A percentile compares a stretch with the other conserved stretches of the same genome.
Conservation (phyloP, 2,888 invertebrate species). For the Nemotelus pantherinus region DNA sequence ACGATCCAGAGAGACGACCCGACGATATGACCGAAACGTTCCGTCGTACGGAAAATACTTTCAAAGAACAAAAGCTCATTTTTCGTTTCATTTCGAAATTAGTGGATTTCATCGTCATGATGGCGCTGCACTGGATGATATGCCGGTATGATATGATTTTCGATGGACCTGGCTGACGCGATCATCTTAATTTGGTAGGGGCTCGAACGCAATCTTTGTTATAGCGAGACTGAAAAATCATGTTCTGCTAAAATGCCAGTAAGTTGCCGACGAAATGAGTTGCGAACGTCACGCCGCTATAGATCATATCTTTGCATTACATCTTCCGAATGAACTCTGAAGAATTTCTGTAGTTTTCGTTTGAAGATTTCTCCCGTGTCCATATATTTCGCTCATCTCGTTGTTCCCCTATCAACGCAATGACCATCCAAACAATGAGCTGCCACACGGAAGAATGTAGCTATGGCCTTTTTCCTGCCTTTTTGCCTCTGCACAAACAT, state of each 20-base stretch:
- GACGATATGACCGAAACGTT: not conserved
- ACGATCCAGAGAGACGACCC: not conserved
- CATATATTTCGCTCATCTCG: not conserved
- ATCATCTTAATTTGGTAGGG: not conserved
- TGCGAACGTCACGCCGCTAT: not conserved
- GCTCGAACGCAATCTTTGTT: slow-evolving; percentile 15
- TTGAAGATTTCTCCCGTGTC: not conserved
- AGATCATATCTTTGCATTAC: slow-evolving; percentile 35
- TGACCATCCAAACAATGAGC: not conserved
- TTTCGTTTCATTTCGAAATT: slow-evolving; percentile 31
- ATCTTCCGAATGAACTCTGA: not conserved
- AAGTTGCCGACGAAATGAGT: not conserved
- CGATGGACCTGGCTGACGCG: no score
- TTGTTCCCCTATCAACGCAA: slow-evolving; percentile 23
- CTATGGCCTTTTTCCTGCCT: not conserved
- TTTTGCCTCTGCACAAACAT: slow-evolving; percentile 20
- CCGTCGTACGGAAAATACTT: not conserved
- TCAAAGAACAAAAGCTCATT: slow-evolving; percentile 36
- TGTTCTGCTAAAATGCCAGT: slow-evolving; percentile 37
- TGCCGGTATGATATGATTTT: no score
- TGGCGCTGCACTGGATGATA: not conserved
- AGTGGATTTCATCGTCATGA: slow-evolving; percentile 14
- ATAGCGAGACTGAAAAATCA: slow-evolving; percentile 36
- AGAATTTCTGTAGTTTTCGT: slow-evolving; percentile 14
- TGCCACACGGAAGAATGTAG: not conserved